Evolutionary conservation across 2,113 vertebrate species (phyloP), one percentile per base, ranked within the genome.

Genomic region (Calidris pugnax): DNA sequence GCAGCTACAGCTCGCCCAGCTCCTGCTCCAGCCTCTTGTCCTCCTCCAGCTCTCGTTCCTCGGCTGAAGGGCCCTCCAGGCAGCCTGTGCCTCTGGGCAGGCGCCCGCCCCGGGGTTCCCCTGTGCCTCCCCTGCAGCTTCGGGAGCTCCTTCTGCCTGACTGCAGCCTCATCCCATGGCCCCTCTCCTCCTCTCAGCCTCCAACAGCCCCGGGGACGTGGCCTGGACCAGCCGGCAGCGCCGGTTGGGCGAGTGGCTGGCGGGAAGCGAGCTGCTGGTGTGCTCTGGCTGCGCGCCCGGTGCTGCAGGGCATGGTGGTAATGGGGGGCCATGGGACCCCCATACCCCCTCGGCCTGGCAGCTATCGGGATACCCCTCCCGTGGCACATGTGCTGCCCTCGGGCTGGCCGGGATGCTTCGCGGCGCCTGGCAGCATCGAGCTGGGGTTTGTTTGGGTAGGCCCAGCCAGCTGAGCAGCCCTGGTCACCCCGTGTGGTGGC

Each of bases 321-420:
- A 14, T 0, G 2, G n/a, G 48, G 48, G 59, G 50, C 39, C 0
- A 0, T 12, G 8, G 0, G 1, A 39, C 16, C 45, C 45, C 76
- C 37, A 35, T 30, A 24, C 4, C 37, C 43, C 32, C 50, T 41
- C 0, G 0, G 14, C 13, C 8, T 6, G 16, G 43, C 0, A 1
- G 33, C 9, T 55, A 8, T 9, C 0, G 0, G 47, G 47, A 51
- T 19, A 32, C 13, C 41, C 39, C 32, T 56, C 32, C 66, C 2
- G 4, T 1, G 13, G 41, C 85, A 71, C 0, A 0, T 1, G 28
- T 1, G 3, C 59, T 2, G 1, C 27, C 27, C 30, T 51, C 50
- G 22, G 3, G 12, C 3, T 0, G 30, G 22, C 60, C 2, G 15
- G 51, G 51, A 39, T 22, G 41, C 57, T 37, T 33, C 2, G 3